These are phyloP conservation scores for Lasioglossum morio DNA, from an alignment of 2,888 invertebrate genomes.

Conservation along the genomic window DNA sequence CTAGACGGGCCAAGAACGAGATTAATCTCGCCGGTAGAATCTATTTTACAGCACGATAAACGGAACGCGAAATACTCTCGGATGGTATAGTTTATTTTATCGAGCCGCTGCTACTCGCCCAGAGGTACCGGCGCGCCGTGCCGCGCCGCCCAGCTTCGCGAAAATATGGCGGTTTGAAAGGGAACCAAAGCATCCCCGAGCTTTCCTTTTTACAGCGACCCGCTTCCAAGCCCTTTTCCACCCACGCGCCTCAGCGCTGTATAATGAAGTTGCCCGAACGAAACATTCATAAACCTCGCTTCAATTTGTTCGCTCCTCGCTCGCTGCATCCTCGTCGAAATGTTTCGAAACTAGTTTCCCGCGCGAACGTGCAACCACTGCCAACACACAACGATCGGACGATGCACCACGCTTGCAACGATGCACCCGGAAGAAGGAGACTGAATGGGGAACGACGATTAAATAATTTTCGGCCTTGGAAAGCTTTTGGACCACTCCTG, in stretches of 20 bases:
- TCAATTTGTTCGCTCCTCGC: slow-evolving; percentile 17
- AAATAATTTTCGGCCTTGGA: slow-evolving; percentile 6
- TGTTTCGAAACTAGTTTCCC: slow-evolving; percentile 33
- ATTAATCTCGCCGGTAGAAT: slow-evolving; percentile 33
- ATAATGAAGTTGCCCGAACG: slow-evolving; percentile 39
- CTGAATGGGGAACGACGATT: slow-evolving; percentile 12
- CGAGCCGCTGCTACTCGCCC: not conserved
- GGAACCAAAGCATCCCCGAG: not conserved
- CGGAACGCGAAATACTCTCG: not conserved
- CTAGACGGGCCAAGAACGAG: slow-evolving; percentile 1
- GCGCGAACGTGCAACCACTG: slow-evolving; percentile 18
- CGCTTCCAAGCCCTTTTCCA: not conserved
- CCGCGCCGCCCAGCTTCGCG: not conserved
- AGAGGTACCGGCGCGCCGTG: not conserved
- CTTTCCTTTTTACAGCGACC: slow-evolving; percentile 24
- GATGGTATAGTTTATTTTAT: not conserved
- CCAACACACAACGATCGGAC: slow-evolving; percentile 13
- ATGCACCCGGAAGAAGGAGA: not conserved
- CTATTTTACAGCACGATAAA: slow-evolving; percentile 29
- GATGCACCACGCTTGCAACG: not conserved
- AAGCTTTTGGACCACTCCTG: not conserved
- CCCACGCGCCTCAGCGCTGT: slow-evolving; percentile 13
- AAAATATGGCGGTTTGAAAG: slow-evolving; percentile 26
- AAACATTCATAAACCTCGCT: slow-evolving; percentile 43
- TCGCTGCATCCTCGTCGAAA: slow-evolving; percentile 9